Percentiles rank a stretch among this genome's conserved stretches.
Evolutionary conservation across 2,888 invertebrate species (phyloP).

Genomic region (Lutraria lutraria): DNA sequence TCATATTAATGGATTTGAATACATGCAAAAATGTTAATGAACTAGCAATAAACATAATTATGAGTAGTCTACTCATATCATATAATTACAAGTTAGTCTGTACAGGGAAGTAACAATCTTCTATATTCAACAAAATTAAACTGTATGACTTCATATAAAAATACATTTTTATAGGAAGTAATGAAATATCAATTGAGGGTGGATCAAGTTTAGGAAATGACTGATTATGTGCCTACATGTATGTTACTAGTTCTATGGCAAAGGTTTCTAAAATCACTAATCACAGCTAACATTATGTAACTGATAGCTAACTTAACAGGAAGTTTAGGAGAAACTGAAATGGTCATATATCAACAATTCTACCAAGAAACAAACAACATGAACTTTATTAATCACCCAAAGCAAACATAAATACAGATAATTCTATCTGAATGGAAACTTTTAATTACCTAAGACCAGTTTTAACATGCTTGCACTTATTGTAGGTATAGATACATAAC

Average conservation of each 20-base stretch:
- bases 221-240: neutral
- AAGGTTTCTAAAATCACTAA: neutral
- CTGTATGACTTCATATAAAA: conserved; percentile 31
- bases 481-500: too few relatives aligned
- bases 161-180: conserved; percentile 29
- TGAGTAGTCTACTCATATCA: neutral
- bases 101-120: neutral
- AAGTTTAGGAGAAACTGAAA: neutral
- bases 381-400: too few relatives aligned
- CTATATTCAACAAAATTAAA: conserved; percentile 7
- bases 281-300: neutral
- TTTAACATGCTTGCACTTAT: too few relatives aligned
- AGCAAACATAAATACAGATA: too few relatives aligned
- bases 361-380: too few relatives aligned
- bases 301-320: neutral
- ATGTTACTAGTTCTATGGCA: conserved; percentile 1
- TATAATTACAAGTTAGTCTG: neutral
- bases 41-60: conserved; percentile 26
- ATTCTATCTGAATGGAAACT: too few relatives aligned
- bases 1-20: conserved; percentile 43
- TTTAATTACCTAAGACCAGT: too few relatives aligned
- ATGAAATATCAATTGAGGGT: neutral
- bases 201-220: neutral
- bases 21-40: conserved; percentile 42
- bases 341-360: neutral